Conservation (phyloP, 2,113 vertebrate genomes). For the Gavia stellata region DNA sequence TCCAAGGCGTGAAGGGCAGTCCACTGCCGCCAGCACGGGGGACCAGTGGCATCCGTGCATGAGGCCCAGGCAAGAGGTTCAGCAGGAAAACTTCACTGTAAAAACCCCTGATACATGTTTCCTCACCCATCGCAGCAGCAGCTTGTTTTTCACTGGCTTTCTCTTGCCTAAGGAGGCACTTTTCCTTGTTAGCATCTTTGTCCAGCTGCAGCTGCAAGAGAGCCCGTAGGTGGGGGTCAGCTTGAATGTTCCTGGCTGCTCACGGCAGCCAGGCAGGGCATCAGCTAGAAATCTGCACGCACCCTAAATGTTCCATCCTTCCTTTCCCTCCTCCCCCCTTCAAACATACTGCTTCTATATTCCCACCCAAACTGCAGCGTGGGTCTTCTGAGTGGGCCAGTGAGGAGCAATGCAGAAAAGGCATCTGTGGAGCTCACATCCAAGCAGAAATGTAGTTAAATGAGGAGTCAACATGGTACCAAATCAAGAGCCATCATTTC, state of each 20-base stretch:
- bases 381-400: background rate
- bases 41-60: background rate
- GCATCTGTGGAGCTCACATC: background rate
- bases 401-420: background rate
- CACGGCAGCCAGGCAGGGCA: background rate
- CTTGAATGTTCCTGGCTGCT: background rate
- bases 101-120: background rate
- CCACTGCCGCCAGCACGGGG: background rate
- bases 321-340: background rate
- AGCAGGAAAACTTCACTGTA: background rate
- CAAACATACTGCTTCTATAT: background rate
- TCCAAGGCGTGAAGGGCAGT: slow-evolving; percentile 58
- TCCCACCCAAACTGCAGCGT: background rate
- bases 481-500: background rate
- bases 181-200: background rate
- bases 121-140: background rate
- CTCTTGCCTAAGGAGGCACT: background rate
- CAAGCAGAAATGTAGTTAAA: background rate
- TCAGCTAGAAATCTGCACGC: background rate
- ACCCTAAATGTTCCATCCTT: background rate
- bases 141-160: background rate
- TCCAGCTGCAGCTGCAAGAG: background rate
- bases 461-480: background rate
- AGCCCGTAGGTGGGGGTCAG: background rate
- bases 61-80: background rate